Conservation (phyloP, 2,113 vertebrate genomes). For the Tor tambroides region DNA sequence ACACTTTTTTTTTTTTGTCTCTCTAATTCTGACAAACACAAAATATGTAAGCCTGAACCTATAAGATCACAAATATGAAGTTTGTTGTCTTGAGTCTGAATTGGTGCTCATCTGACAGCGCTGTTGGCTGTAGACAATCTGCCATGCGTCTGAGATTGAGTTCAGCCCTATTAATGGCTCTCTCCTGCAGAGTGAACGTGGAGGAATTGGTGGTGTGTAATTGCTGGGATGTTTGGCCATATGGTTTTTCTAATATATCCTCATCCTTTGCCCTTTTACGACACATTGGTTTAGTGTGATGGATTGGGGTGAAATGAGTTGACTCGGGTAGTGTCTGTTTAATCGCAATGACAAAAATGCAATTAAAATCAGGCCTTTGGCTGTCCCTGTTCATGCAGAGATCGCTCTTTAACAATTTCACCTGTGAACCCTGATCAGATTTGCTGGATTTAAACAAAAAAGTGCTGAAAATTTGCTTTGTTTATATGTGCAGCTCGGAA, state of each 20-base stretch:
- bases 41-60: too few relatives aligned
- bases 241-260: slow-evolving; percentile 1
- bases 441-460: too few relatives aligned
- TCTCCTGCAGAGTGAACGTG: background rate
- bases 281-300: slow-evolving; percentile 8
- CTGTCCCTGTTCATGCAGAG: slow-evolving; percentile 5
- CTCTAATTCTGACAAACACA: too few relatives aligned
- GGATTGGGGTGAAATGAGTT: slow-evolving; percentile 37
- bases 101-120: background rate
- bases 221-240: slow-evolving; percentile 23
- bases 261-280: slow-evolving; percentile 28
- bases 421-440: background rate
- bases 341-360: background rate
- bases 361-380: slow-evolving; percentile 6
- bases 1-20: too few relatives aligned
- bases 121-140: background rate
- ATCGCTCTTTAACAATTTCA: background rate
- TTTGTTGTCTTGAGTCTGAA: background rate
- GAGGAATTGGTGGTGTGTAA: background rate
- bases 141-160: background rate
- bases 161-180: background rate
- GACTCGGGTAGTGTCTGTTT: slow-evolving; percentile 2
- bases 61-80: background rate
- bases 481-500: background rate
- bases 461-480: too few relatives aligned